Conservation (phyloP, 2,888 invertebrate species). For the Belgica antarctica region DNA sequence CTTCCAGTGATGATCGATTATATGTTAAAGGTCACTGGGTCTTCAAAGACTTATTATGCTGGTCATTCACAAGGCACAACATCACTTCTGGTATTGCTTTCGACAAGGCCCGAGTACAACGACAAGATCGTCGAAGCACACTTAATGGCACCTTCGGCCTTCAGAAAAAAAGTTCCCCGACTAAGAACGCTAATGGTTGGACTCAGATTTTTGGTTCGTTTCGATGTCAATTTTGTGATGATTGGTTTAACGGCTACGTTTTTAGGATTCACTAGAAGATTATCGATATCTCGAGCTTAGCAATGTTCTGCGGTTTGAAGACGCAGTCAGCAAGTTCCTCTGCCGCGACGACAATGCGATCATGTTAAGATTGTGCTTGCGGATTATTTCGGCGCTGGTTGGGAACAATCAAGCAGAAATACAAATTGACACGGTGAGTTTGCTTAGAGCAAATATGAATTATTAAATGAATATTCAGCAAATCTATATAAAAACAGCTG, state of each 20-base stretch:
- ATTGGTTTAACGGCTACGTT: too few relatives aligned
- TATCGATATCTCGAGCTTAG: background rate
- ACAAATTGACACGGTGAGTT: background rate
- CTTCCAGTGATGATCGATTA: slow-evolving; percentile 17
- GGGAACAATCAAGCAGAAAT: background rate
- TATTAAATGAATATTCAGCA: too few relatives aligned
- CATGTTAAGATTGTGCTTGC: background rate
- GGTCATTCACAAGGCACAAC: slow-evolving; percentile 58
- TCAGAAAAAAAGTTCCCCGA: background rate
- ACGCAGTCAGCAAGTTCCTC: background rate
- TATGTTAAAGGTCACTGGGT: slow-evolving; percentile 54
- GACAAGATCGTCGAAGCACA: slow-evolving; percentile 51
- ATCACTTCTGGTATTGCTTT: slow-evolving; percentile 53
- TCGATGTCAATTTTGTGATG: too few relatives aligned
- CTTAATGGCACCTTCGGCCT: slow-evolving; percentile 50
- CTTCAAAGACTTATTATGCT: slow-evolving; percentile 63
- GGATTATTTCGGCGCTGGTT: background rate
- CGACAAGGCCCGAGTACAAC: slow-evolving; percentile 53
- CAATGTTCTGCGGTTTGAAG: background rate
- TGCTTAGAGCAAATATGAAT: too few relatives aligned
- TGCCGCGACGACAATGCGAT: background rate
- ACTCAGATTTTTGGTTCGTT: background rate
- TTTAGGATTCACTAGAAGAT: background rate
- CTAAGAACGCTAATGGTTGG: background rate
- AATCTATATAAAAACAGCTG: too few relatives aligned